Percentiles rank a stretch among this genome's conserved stretches.
These are phyloP conservation scores for Tapirus terrestris DNA, from an alignment of 2,113 vertebrate species.

Conservation along the genomic window DNA sequence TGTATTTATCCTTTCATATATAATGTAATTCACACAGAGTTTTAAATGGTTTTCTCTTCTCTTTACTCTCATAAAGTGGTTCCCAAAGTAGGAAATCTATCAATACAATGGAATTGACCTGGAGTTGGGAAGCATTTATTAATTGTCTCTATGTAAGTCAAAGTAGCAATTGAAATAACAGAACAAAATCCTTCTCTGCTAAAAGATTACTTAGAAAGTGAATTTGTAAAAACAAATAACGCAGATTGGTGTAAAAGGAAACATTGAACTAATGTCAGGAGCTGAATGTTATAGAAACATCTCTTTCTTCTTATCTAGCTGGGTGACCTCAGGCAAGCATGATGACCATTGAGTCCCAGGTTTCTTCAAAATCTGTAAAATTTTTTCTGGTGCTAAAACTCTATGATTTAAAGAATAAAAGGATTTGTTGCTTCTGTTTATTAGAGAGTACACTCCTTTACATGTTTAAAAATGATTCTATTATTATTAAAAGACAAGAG, in stretches of 20 bases:
- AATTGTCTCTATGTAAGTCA: slow-evolving; percentile 56
- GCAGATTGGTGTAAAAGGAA: neutral
- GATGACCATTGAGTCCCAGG: neutral
- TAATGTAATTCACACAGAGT: slow-evolving; percentile 35
- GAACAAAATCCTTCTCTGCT: slow-evolving; percentile 40
- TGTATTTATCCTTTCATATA: slow-evolving; percentile 44
- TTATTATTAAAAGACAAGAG: slow-evolving; percentile 78
- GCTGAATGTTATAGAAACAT: neutral
- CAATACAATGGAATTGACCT: slow-evolving; percentile 32
- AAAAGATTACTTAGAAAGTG: slow-evolving; percentile 41
- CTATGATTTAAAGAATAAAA: slow-evolving; percentile 47
- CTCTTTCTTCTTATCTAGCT: neutral
- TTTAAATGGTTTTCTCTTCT: slow-evolving; percentile 73
- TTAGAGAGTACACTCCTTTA: slow-evolving; percentile 71
- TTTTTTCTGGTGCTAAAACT: neutral
- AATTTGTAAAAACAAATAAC: slow-evolving; percentile 60
- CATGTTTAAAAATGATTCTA: slow-evolving; percentile 83
- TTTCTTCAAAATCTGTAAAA: slow-evolving; percentile 27
- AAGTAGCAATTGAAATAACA: slow-evolving; percentile 60
- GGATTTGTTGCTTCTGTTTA: slow-evolving; percentile 60
- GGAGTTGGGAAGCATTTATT: slow-evolving; percentile 53
- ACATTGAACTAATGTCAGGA: neutral
- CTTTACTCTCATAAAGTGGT: slow-evolving; percentile 71
- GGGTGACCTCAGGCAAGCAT: neutral
- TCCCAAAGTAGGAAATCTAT: slow-evolving; percentile 72